These are phyloP conservation scores for Cremastinae sp. DNA, from an alignment of 2,888 invertebrate species.

Conservation along the genomic window DNA sequence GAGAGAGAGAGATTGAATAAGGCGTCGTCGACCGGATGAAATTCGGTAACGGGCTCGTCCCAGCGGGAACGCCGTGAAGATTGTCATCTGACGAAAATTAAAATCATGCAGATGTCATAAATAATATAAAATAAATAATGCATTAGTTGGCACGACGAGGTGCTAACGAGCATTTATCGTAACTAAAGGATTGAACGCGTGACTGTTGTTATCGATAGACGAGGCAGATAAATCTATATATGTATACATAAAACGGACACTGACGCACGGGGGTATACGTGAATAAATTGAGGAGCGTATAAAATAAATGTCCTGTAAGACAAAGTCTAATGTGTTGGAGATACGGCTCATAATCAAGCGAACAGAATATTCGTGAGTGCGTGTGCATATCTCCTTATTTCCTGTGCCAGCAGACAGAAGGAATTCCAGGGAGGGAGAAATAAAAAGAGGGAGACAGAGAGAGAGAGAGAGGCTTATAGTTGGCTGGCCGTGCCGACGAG, in stretches of 20 bases:
- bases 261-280: background rate
- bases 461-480: conserved; percentile 31
- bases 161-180: conserved; percentile 60
- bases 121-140: conserved; percentile 46
- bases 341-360: conserved; percentile 56
- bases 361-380: conserved; percentile 52
- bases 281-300: conserved; percentile 14
- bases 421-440: background rate
- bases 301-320: conserved; percentile 50
- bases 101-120: conserved; percentile 10
- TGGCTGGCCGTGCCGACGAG: conserved; percentile 47
- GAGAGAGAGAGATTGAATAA: too few relatives aligned
- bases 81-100: conserved; percentile 18
- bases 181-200: conserved; percentile 50
- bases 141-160: conserved; percentile 46
- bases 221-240: conserved; percentile 50
- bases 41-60: background rate
- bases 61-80: background rate
- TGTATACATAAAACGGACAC: conserved; percentile 5
- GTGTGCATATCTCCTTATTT: conserved; percentile 49
- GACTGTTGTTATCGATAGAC: conserved; percentile 56
- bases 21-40: background rate
- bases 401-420: conserved; percentile 37
- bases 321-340: conserved; percentile 43
- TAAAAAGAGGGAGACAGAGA: conserved; percentile 37